Conservation (phyloP, 2,113 vertebrate genomes). For the Myiopsitta monachus region DNA sequence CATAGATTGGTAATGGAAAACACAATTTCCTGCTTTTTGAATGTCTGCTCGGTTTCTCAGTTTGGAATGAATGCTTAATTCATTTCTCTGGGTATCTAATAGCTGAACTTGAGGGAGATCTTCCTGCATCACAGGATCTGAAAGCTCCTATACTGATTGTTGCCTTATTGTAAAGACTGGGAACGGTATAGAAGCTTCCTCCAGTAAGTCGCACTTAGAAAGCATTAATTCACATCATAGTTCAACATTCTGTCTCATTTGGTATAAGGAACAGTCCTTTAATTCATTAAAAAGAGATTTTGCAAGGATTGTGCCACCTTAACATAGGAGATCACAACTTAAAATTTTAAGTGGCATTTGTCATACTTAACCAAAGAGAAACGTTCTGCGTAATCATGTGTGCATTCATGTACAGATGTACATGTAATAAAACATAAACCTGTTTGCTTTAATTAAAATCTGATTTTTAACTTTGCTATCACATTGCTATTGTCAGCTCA, state of each 20-base stretch:
- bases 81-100: background rate
- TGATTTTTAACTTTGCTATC: background rate
- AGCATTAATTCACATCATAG: background rate
- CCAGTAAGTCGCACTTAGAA: background rate
- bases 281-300: background rate
- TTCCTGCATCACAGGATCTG: background rate
- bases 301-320: background rate
- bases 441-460: background rate
- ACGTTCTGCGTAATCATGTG: background rate
- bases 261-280: background rate
- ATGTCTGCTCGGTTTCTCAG: background rate
- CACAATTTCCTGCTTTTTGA: background rate
- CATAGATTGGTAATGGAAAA: slow-evolving; percentile 5
- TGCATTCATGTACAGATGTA: background rate
- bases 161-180: background rate
- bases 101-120: background rate
- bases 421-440: background rate
- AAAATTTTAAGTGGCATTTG: background rate
- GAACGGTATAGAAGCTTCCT: background rate
- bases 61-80: background rate
- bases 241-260: background rate
- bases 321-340: background rate
- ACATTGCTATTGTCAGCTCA: background rate
- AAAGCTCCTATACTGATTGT: background rate
- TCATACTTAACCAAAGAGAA: background rate